Evolutionary conservation across 2,113 vertebrate genomes (phyloP).

Genomic region (Chaenogobius annularis): DNA sequence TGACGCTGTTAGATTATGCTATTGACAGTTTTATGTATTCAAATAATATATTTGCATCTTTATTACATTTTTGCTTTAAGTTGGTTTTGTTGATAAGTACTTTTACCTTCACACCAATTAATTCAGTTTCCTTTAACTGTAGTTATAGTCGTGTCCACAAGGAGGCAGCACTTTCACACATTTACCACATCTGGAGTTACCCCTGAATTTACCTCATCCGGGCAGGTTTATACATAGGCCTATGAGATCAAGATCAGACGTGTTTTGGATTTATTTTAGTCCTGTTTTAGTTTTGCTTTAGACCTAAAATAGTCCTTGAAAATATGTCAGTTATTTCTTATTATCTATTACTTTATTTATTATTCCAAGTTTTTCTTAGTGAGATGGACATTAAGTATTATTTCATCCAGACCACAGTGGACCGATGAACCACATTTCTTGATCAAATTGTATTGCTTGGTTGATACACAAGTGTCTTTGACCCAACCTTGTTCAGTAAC

Average conservation of each 20-base stretch:
- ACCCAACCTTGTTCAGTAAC: background rate
- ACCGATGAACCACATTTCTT: background rate
- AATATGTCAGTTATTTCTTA: background rate
- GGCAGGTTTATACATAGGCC: background rate
- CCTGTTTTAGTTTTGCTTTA: background rate
- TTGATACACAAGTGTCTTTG: background rate
- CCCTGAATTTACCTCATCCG: background rate
- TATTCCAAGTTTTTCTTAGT: background rate
- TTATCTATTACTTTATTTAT: too few species aligned
- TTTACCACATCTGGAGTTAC: background rate
- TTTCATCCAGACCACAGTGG: background rate
- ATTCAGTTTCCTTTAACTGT: background rate
- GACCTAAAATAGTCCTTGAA: background rate
- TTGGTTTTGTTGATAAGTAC: background rate
- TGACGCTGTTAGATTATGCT: background rate
- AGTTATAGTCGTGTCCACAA: background rate
- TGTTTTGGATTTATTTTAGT: too few species aligned
- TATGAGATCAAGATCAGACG: background rate
- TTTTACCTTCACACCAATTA: too few species aligned
- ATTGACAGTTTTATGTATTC: background rate
- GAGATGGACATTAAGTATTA: background rate
- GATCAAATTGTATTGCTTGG: background rate
- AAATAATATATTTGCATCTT: background rate
- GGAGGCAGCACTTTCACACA: background rate
- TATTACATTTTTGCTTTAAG: background rate